phyloP scores from a whole-genome alignment of 2,797 vertebrate species.

The Hephaestus fuliginosus region DNA sequence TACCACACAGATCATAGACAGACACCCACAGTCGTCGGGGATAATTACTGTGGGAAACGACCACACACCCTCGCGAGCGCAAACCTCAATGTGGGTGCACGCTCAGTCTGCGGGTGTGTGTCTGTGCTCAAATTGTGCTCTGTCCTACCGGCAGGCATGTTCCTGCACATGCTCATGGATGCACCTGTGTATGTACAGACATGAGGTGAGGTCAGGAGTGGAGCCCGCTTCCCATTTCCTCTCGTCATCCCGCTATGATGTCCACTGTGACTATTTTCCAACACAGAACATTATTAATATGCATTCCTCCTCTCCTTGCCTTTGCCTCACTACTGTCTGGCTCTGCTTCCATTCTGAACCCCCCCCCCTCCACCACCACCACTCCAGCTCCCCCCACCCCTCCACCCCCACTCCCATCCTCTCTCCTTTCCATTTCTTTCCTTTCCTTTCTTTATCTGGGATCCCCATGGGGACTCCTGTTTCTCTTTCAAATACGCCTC shows the following conservation, averaged over 20 bases:
- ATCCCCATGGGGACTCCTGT: constrained; percentile 86
- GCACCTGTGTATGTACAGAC: constrained; percentile 50
- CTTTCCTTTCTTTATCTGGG: constrained; percentile 76
- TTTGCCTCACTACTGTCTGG: constrained; percentile 80
- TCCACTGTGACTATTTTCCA: constrained; percentile 78
- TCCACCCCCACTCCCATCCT: constrained; percentile 54
- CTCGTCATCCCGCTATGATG: constrained; percentile 89
- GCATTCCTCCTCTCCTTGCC: constrained; percentile 86
- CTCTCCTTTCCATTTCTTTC: constrained; percentile 81
- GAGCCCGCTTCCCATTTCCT: constrained; percentile 75
- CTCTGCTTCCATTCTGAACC: constrained; percentile 74
- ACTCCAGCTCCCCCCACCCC: constrained; percentile 15
- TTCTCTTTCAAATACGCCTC: constrained; percentile 86
- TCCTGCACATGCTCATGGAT: constrained; percentile 12
- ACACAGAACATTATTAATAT: constrained; percentile 82
- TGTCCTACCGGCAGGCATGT: constrained; percentile 51
- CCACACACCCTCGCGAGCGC: constrained; percentile 68
- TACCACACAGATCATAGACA: constrained; percentile 84
- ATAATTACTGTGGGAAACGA: constrained; percentile 86
- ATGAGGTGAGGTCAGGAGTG: constrained; percentile 50
- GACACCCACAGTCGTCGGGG: constrained; percentile 77
- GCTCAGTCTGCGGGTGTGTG: constrained; percentile 34
- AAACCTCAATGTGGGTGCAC: constrained; percentile 59
- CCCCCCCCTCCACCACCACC: constrained; percentile 4
- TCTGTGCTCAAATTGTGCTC: constrained; percentile 58